A percentile compares a stretch with the other conserved stretches of the same genome.
phyloP scores from a whole-genome alignment of 2,113 vertebrate genomes.

The Mellivora capensis region DNA sequence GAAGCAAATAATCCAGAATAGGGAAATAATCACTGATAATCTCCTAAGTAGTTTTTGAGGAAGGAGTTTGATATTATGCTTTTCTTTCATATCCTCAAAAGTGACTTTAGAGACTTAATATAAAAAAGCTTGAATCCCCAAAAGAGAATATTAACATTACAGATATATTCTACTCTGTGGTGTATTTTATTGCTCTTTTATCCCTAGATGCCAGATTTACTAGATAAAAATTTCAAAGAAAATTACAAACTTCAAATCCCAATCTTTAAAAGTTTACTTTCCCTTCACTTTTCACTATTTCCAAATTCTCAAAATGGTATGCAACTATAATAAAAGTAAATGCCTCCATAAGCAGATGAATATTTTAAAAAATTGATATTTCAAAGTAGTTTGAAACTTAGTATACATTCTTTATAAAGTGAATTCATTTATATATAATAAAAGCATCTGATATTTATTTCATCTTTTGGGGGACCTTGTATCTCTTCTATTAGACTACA shows the following conservation, averaged over 20 bases:
- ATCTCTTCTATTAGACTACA: neutral
- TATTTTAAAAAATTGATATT: conserved; percentile 23
- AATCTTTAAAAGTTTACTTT: neutral
- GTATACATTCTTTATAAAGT: conserved; percentile 17
- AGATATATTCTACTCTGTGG: neutral
- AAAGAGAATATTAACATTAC: neutral
- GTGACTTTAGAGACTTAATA: neutral
- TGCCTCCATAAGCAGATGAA: conserved; percentile 19
- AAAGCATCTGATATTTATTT: conserved; percentile 23
- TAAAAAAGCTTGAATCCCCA: neutral
- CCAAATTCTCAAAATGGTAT: conserved; percentile 2
- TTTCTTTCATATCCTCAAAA: neutral
- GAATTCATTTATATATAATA: conserved; percentile 9
- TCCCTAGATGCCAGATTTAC: neutral
- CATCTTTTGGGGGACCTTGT: neutral
- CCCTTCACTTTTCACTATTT: conserved; percentile 13
- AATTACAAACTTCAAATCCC: neutral
- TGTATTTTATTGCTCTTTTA: neutral
- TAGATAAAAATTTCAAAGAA: neutral
- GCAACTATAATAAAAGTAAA: conserved; percentile 47
- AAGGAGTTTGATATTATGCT: neutral
- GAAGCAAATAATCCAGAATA: neutral
- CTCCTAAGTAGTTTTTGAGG: neutral
- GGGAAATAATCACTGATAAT: neutral
- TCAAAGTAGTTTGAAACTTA: neutral